phyloP scores from a whole-genome alignment of 2,888 invertebrate genomes.

The Macrosiphum euphorbiae region DNA sequence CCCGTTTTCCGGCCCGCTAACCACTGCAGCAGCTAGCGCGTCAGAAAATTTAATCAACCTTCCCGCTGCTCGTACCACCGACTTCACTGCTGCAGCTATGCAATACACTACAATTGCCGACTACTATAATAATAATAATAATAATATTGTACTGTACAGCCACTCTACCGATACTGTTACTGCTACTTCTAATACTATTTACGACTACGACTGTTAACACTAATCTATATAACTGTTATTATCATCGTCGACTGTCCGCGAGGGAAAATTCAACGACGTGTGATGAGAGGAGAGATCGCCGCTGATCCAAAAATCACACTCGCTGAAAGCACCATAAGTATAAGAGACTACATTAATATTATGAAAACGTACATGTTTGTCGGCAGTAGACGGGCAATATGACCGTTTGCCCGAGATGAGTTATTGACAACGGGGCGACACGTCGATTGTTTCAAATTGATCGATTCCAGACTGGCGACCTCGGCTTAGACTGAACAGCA shows the following conservation, averaged over 20 bases:
- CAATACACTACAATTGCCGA: background rate
- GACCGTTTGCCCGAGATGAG: background rate
- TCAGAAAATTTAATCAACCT: slow-evolving; percentile 59
- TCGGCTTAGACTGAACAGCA: background rate
- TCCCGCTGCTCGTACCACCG: background rate
- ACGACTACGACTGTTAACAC: background rate
- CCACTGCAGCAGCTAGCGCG: slow-evolving; percentile 25
- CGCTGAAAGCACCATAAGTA: background rate
- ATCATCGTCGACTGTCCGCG: background rate
- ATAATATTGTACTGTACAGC: background rate
- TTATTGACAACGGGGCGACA: background rate
- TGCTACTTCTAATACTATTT: background rate
- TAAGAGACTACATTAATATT: background rate
- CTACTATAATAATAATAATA: slow-evolving; percentile 1
- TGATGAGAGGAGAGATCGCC: background rate
- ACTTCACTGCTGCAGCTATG: background rate
- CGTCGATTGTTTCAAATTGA: background rate
- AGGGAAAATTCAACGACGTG: background rate
- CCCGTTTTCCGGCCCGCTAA: slow-evolving; percentile 59
- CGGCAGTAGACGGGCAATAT: background rate
- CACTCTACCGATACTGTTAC: background rate
- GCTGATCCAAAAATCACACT: background rate
- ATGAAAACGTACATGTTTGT: background rate
- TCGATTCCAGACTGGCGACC: background rate
- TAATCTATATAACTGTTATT: background rate